phyloP scores from a whole-genome alignment of 2,888 invertebrate species.

The Heliconius ismenius region DNA sequence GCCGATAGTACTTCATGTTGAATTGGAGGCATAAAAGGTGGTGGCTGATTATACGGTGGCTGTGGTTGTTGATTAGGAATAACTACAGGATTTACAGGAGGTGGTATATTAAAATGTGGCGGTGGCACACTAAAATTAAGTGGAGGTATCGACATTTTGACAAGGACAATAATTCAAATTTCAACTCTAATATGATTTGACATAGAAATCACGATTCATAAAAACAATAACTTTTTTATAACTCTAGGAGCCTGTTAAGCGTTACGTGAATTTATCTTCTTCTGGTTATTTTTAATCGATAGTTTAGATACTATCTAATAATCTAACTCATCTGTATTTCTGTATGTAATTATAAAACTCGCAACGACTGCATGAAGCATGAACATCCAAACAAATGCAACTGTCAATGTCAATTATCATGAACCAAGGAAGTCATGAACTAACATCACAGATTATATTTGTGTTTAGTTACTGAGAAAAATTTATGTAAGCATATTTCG shows the following conservation, averaged over 20 bases:
- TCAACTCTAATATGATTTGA: neutral
- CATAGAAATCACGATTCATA: neutral
- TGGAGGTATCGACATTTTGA: constrained; percentile 63
- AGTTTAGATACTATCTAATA: neutral
- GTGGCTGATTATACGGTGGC: constrained; percentile 50
- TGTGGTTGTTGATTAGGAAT: constrained; percentile 47
- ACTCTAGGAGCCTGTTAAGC: neutral
- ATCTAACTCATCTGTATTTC: neutral
- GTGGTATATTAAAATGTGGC: constrained; percentile 53
- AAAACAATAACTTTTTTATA: neutral
- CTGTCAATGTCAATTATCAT: neutral
- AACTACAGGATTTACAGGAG: constrained; percentile 43
- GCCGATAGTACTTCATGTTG: constrained; percentile 52
- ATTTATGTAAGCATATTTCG: too few relatives aligned
- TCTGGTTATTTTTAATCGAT: neutral
- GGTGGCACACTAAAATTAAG: constrained; percentile 65
- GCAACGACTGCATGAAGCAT: neutral
- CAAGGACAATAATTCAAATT: neutral
- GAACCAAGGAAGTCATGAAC: too few relatives aligned
- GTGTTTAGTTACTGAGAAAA: neutral
- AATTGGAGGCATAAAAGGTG: constrained; percentile 49
- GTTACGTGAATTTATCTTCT: neutral
- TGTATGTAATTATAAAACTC: neutral
- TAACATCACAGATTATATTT: neutral
- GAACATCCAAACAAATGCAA: neutral